Evolutionary conservation across 2,797 vertebrate genomes (phyloP).

Genomic region (Hippopotamyrus pictus): DNA sequence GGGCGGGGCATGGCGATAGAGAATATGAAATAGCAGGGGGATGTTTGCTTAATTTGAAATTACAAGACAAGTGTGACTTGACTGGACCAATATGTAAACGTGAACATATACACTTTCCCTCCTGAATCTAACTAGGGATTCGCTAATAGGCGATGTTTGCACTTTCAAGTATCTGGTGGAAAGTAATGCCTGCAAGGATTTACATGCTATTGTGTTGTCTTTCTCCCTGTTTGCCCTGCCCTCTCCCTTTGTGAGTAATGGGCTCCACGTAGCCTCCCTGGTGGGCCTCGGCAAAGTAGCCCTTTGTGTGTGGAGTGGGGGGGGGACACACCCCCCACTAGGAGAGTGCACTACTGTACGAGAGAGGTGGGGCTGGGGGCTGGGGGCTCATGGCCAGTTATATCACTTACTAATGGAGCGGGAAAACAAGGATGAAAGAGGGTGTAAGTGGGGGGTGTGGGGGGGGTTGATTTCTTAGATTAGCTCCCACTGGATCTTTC

Average conservation of each 20-base stretch:
- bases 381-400: constrained; percentile 23
- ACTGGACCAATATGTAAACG: background rate
- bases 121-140: background rate
- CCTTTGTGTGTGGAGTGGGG: constrained; percentile 55
- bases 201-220: background rate
- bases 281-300: constrained; percentile 49
- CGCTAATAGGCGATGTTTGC: background rate
- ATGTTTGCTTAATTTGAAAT: background rate
- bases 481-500: background rate
- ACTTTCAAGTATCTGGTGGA: background rate
- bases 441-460: background rate
- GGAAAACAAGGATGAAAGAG: background rate
- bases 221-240: background rate
- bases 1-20: background rate
- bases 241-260: constrained; percentile 46
- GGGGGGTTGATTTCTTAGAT: background rate
- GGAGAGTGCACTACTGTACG: constrained; percentile 26
- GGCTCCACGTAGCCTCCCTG: constrained; percentile 50
- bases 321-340: constrained; percentile 29
- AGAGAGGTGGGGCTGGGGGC: constrained; percentile 13
- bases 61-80: background rate
- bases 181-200: background rate
- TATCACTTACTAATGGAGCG: constrained; percentile 39
- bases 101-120: background rate
- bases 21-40: background rate